Evolutionary conservation across 2,888 invertebrate genomes (phyloP), one percentile per base, ranked within the genome.

Genomic region (Nemurella pictetii): DNA sequence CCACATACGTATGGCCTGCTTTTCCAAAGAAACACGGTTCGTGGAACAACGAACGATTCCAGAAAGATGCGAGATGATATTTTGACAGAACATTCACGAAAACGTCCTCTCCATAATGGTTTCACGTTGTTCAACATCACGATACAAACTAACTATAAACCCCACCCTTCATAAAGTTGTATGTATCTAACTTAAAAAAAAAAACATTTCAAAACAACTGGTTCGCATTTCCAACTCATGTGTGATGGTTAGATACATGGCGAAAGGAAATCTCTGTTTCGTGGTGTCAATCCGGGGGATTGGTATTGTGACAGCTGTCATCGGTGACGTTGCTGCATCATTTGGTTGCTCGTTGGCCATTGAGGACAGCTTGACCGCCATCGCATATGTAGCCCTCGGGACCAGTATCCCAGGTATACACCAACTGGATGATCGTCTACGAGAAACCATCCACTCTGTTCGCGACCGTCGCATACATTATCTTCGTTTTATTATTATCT

Each of bases 271-370:
- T 93, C 93, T 97, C 27, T 98, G 98, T 90, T 99, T 99, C 92
- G 93, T 95, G 82, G 94, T 97, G 82, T 98, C 98, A 85, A 99
- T 99, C 90, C 89, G 95, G 84, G 94, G 95, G 90, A 99, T 99
- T 90, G 99, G 99, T 12, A 88, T 98, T 30, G 95, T 99, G 88
- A 99, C 99, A 5, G 99, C 98, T 0, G 91, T 99, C 87, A 99
- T 99, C 88, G 99, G 99, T 27, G 99, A 99, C 91, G 94, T 99
- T 80, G 99, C 99, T 2, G 96, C 98, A 0, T 97, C 98, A 91
- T 99, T 99, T 90, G 99, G 99, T 87, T 99, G 99, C 91, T 98
- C 98, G 30, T 93, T 99, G 84, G 99, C 99, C 87, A 95, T 99
- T 89, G 96, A 96, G 91, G 99, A 99, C 91, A 95, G 98, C 5